Conservation (phyloP, 2,888 invertebrate genomes). For the Belgica antarctica region DNA sequence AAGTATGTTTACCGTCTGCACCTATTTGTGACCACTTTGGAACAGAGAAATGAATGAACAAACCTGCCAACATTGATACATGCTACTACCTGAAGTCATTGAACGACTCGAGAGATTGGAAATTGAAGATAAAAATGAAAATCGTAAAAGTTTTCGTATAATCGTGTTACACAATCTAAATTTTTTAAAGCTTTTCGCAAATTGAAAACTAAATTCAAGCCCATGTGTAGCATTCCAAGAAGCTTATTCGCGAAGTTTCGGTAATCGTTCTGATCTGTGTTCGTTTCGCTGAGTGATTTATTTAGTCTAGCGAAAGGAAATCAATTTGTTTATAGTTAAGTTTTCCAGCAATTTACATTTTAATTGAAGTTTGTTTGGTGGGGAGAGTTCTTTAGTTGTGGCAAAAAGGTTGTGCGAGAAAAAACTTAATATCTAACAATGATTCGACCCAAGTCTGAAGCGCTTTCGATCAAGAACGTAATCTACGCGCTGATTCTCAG, state of each 20-base stretch:
- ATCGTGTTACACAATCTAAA: slow-evolving; percentile 5
- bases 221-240: slow-evolving; percentile 1
- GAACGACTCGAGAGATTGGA: background rate
- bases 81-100: background rate
- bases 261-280: background rate
- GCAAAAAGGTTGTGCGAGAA: too few relatives aligned
- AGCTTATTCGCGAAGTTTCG: too few relatives aligned
- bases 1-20: background rate
- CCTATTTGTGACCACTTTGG: background rate
- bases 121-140: background rate
- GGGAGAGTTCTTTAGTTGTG: too few relatives aligned
- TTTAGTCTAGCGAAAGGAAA: background rate
- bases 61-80: background rate
- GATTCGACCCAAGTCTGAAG: too few relatives aligned
- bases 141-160: background rate
- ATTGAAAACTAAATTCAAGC: background rate
- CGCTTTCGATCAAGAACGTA: too few relatives aligned
- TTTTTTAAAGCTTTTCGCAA: slow-evolving; percentile 6
- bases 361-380: too few relatives aligned
- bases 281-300: too few relatives aligned
- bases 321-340: too few relatives aligned
- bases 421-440: too few relatives aligned
- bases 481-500: too few relatives aligned
- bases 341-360: too few relatives aligned
- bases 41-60: slow-evolving; percentile 1